Conservation (phyloP, 2,113 vertebrate species). For the Thunnus maccoyii region DNA sequence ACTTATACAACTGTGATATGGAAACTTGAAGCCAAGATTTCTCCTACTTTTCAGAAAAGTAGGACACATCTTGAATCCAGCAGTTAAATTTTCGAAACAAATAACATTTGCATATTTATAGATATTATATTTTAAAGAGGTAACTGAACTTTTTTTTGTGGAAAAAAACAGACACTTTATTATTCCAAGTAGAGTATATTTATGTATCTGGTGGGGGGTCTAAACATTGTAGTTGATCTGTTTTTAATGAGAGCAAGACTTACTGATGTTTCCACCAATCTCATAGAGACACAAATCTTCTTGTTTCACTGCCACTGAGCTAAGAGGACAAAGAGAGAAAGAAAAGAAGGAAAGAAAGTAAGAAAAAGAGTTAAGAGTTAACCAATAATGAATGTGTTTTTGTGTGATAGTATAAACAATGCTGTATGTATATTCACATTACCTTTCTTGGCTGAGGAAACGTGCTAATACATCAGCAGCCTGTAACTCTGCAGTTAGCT, state of each 20-base stretch:
- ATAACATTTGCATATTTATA: no score
- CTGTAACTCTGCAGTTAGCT: slow-evolving; percentile 94
- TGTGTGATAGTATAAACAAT: background rate
- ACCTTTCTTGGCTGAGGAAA: slow-evolving; percentile 96
- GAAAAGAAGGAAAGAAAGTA: background rate
- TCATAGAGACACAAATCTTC: slow-evolving; percentile 95
- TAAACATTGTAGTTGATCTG: background rate
- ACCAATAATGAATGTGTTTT: background rate
- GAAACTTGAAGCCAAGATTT: no score
- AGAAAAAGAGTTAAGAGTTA: slow-evolving; percentile 40
- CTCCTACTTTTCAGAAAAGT: no score
- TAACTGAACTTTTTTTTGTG: no score
- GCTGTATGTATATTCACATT: background rate
- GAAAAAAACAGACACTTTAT: no score
- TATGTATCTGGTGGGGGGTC: no score
- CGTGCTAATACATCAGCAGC: slow-evolving; percentile 92
- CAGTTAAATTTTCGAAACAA: no score
- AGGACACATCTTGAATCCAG: no score
- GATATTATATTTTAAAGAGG: no score
- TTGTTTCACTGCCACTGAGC: slow-evolving; percentile 86
- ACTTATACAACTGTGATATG: no score
- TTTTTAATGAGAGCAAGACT: slow-evolving; percentile 72
- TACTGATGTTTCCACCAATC: slow-evolving; percentile 98
- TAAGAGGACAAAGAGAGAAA: slow-evolving; percentile 71
- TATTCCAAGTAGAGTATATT: no score